These are phyloP conservation scores for Marcusenius ussheri DNA, from an alignment of 2,113 vertebrate species.

Conservation along the genomic window DNA sequence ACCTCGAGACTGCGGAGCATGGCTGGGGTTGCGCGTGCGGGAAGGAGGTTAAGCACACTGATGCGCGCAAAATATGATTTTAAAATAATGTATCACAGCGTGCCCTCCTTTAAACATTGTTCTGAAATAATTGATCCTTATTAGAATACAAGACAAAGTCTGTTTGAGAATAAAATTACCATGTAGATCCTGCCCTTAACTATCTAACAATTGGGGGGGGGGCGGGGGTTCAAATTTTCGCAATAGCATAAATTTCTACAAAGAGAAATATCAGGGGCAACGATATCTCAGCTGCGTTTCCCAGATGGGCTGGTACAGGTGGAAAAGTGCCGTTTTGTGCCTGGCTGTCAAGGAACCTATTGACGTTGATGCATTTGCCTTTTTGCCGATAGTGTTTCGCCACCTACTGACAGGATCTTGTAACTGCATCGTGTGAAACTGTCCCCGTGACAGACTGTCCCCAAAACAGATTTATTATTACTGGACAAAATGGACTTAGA, in stretches of 20 bases:
- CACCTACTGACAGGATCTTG: slow-evolving; percentile 24
- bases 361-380: slow-evolving; percentile 13
- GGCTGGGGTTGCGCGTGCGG: neutral
- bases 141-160: neutral
- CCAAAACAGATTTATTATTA: neutral
- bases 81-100: neutral
- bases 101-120: neutral
- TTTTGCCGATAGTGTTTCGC: slow-evolving; percentile 16
- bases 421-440: slow-evolving; percentile 12
- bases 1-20: neutral
- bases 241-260: neutral
- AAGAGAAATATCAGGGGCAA: neutral
- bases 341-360: neutral
- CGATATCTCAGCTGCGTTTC: neutral
- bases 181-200: neutral
- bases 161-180: neutral
- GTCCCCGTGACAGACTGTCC: neutral
- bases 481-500: neutral
- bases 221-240: neutral
- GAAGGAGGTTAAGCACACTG: neutral
- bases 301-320: neutral
- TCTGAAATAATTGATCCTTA: neutral
- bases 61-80: neutral
- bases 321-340: neutral
- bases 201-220: neutral